phyloP scores from a whole-genome alignment of 1,140 invertebrate genomes.

The Battus philenor region DNA sequence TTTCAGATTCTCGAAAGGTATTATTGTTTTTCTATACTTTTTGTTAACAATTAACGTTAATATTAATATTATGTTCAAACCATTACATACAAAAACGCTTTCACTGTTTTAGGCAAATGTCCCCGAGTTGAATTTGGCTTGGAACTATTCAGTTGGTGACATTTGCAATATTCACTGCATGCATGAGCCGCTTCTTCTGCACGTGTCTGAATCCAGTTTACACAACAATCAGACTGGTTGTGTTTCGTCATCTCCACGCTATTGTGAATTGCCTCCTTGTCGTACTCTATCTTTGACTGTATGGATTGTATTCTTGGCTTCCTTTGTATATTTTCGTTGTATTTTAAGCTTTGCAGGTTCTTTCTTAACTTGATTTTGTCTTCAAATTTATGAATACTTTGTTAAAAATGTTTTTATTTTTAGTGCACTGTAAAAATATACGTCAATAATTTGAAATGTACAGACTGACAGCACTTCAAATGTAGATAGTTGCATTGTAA shows the following conservation, averaged over 20 bases:
- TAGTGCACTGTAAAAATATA: slow-evolving; percentile 20
- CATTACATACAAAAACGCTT: slow-evolving; percentile 29
- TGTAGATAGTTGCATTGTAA: slow-evolving; percentile 16
- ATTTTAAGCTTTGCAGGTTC: slow-evolving; percentile 7
- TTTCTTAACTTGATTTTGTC: background rate
- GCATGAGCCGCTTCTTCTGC: slow-evolving; percentile 59
- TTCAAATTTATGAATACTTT: background rate
- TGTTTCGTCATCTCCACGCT: slow-evolving; percentile 54
- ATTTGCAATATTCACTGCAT: slow-evolving; percentile 50
- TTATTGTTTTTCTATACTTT: slow-evolving; percentile 46
- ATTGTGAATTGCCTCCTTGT: slow-evolving; percentile 49
- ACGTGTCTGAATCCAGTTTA: slow-evolving; percentile 35
- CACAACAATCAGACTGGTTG: slow-evolving; percentile 55
- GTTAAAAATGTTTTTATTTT: slow-evolving; percentile 19
- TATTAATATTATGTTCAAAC: slow-evolving; percentile 52
- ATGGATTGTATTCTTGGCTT: slow-evolving; percentile 17
- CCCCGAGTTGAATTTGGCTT: slow-evolving; percentile 22
- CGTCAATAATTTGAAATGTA: slow-evolving; percentile 13
- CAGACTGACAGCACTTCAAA: slow-evolving; percentile 24
- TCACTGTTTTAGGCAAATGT: slow-evolving; percentile 29
- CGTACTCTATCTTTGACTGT: slow-evolving; percentile 30
- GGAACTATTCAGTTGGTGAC: slow-evolving; percentile 30
- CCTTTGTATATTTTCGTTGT: slow-evolving; percentile 23
- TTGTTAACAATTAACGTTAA: slow-evolving; percentile 61
- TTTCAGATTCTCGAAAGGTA: slow-evolving; percentile 67